phyloP scores from a whole-genome alignment of 2,888 invertebrate genomes.

The Drosophila pseudotalamancana region DNA sequence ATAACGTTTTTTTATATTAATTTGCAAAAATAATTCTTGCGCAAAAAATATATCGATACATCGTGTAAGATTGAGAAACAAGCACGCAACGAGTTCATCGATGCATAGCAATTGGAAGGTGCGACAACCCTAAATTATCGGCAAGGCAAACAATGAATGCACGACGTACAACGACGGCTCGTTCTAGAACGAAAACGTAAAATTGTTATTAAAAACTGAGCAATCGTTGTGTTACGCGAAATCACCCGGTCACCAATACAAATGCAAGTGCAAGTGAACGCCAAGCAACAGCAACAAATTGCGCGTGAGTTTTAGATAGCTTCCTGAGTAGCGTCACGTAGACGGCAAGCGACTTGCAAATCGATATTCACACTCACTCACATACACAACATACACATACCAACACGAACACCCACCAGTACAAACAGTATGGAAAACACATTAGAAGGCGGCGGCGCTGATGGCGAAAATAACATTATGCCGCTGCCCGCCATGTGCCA shows the following conservation, averaged over 20 bases:
- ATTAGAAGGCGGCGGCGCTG: constrained; percentile 46
- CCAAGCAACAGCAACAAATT: constrained; percentile 38
- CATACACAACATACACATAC: constrained; percentile 26
- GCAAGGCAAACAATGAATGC: constrained; percentile 61
- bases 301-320: constrained; percentile 58
- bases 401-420: constrained; percentile 48
- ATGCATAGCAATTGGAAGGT: constrained; percentile 7
- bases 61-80: not conserved
- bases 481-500: constrained; percentile 49
- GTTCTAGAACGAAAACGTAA: constrained; percentile 62
- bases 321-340: constrained; percentile 76
- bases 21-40: not conserved
- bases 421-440: constrained; percentile 64
- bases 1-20: not conserved
- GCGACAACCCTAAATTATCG: constrained; percentile 52
- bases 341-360: constrained; percentile 66
- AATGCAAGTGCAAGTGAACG: constrained; percentile 41
- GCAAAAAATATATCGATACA: constrained; percentile 21
- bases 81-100: constrained; percentile 1
- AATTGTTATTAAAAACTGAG: constrained; percentile 58
- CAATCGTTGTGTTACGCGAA: constrained; percentile 29
- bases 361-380: constrained; percentile 64
- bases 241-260: constrained; percentile 45
- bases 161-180: constrained; percentile 53
- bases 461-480: constrained; percentile 60